Evolutionary conservation across 2,888 invertebrate species (phyloP), one percentile per base, ranked within the genome.

Genomic region (Zygogramma bicolorata): DNA sequence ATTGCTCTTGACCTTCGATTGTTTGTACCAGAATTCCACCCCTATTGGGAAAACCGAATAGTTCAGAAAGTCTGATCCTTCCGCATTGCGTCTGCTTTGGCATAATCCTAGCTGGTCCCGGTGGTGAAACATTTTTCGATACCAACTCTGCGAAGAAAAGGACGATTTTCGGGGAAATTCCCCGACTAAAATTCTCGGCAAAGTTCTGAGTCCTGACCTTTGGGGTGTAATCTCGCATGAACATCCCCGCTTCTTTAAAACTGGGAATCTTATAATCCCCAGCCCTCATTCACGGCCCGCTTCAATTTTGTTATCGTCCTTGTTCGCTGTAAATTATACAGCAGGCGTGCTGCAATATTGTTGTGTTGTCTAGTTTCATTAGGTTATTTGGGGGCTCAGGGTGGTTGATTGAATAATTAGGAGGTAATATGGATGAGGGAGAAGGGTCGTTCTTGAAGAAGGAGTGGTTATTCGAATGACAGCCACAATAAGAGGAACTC

Each of bases 201-300:
- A 53, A 53, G 53, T 53, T 53, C 27, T 53, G 53, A 53, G 25
- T n/a, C n/a, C n/a, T n/a, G n/a, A n/a, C 53, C 27, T 53, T 27
- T 22, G 15, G 27, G n/a, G 53, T 25, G 53, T 75, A 80, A 79
- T 76, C 75, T 73, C 71, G 69, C 69, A 65, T 68, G 71, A 79
- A 78, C 78, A 77, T 71, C 73, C 77, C 72, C 65, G 58, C 68
- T 72, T 73, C 68, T 75, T 78, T 77, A 73, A 77, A 78, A 77
- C 77, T 75, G 69, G 75, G 75, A 77, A 75, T 79, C 79, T 80
- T 74, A 71, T 81, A 80, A 81, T 81, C 81, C 77, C 63, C 27
- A 74, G 75, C 78, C 79, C 79, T 77, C 78, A 81, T 81, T 81
- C 81, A 80, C 79, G 80, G 77, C 74, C 62, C 65, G 78, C 75